Evolutionary conservation across 2,797 vertebrate species (phyloP).

Genomic region (Apodemus agrarius): DNA sequence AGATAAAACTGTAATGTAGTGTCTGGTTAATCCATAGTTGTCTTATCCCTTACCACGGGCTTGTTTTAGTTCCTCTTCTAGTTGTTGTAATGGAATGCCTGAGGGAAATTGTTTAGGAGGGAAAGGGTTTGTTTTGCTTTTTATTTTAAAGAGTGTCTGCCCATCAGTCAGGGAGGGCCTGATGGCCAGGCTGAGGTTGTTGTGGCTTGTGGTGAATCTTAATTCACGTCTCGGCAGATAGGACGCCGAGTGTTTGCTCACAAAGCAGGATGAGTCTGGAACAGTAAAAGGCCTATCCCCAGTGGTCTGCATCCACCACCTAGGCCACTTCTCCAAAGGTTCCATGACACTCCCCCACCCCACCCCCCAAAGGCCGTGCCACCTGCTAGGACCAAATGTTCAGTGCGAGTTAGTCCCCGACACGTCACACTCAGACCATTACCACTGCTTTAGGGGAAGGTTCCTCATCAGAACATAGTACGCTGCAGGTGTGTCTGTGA

Average conservation of each 20-base stretch:
- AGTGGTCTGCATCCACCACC: neutral
- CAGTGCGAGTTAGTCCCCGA: neutral
- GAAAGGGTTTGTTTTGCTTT: neutral
- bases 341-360: neutral
- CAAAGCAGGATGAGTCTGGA: neutral
- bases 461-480: neutral
- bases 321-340: too few species aligned
- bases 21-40: neutral
- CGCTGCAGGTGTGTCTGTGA: too few species aligned
- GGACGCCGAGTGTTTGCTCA: neutral
- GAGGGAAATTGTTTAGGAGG: neutral
- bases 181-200: neutral
- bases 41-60: neutral
- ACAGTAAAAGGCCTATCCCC: neutral
- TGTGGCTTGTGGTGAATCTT: neutral
- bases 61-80: neutral
- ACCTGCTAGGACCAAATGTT: neutral
- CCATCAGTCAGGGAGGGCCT: neutral
- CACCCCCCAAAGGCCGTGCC: neutral
- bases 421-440: too few species aligned
- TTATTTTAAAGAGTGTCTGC: neutral
- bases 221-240: neutral
- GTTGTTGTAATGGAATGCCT: neutral
- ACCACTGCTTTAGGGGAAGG: neutral
- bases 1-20: neutral